Base-by-base conservation (phyloP, 2,888 invertebrate genomes). In the Andricus curvator region DNA sequence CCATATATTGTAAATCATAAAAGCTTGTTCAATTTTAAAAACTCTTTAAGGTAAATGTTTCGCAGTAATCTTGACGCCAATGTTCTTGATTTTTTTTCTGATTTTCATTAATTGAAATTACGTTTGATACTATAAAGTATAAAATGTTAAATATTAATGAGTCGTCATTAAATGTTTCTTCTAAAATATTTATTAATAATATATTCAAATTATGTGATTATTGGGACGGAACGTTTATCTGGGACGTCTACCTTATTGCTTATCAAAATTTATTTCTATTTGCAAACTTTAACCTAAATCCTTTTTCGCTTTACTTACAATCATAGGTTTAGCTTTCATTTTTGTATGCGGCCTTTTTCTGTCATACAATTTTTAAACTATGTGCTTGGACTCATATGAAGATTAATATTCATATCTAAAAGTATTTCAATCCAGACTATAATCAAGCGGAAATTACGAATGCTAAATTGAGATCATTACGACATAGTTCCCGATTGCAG, bases 391-490 rank as follows among this genome's bases (percentile, higher is more conserved):
- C 6, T 1, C 29, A 62, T 11, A 62, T 62, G 25, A 25, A 62
- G 22, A 25, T 29, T 62, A 25, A 22, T 22, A 29, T 64, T 64
- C 15, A 8, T 6, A 29, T 64, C 29, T 29, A 25, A 64, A 64
- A 25, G 5, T 0, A 64, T 25, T 62, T 64, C 17, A 29, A 64
- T 64, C 25, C 29, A 4, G 17, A 13, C 29, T 64, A 1, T 17
- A 29, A 25, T 64, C 62, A 64, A 64, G 29, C 29, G 25, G 29
- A 64, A 64, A 17, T 29, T 64, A 15, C 25, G 29, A 64, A 29
- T 64, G 29, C 29, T 64, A 64, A 64, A 64, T 64, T 64, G 17
- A 64, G 64, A 64, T 29, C 64, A 64, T 64, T 64, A 64, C 64
- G 29, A 25, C 13, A 17, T 25, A 64, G 64, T 29, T 64, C 29